Base-by-base conservation (phyloP, 1,140 invertebrate genomes). In the Goniozus legneri region DNA sequence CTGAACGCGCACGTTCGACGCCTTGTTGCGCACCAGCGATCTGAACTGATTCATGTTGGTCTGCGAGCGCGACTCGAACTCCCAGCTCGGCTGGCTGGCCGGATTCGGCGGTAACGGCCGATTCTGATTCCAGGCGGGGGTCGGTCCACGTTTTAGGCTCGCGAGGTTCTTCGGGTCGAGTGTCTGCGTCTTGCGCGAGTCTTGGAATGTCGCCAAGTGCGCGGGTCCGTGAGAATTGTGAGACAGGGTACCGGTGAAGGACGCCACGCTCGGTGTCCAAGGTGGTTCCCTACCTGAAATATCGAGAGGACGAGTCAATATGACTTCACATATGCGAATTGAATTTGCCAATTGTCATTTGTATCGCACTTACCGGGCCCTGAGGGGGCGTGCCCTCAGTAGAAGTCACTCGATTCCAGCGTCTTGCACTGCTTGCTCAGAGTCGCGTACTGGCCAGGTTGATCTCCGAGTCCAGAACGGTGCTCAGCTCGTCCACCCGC, bases 391-490 rank as follows among this genome's bases (percentile, higher is more conserved):
- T 75, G 72, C 64, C 75, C 87, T 91, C 88, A 94, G 88, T 94
- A 94, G 76, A 93, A 94, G 78, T 94, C 91, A 64, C 85, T 91
- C 35, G 89, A 89, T 77, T 93, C 91, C n/a, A 93, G 79, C 46
- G 91, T 94, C 77, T 94, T 94, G 83, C 91, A 94, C 77, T 92
- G 89, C 78, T 92, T 92, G 83, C 88, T 92, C 70, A 94, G 78
- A 78, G 91, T 91, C 73, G 88, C 87, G 81, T 89, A 89, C 81
- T 89, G 89, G 76, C 87, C 84, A 81, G 74, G 73, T 74, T 75
- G 67, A 69, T 76, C 71, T 69, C 72, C 74, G 71, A 67, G 70
- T 55, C 73, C 71, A 73, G 72, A 62, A 65, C 76, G 71, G 67
- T 75, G 72, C 54, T 76, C 75, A 73, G 65, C 52, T 71, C 77